phyloP scores from a whole-genome alignment of 2,113 vertebrate species.

The Hepsetus odoe region DNA sequence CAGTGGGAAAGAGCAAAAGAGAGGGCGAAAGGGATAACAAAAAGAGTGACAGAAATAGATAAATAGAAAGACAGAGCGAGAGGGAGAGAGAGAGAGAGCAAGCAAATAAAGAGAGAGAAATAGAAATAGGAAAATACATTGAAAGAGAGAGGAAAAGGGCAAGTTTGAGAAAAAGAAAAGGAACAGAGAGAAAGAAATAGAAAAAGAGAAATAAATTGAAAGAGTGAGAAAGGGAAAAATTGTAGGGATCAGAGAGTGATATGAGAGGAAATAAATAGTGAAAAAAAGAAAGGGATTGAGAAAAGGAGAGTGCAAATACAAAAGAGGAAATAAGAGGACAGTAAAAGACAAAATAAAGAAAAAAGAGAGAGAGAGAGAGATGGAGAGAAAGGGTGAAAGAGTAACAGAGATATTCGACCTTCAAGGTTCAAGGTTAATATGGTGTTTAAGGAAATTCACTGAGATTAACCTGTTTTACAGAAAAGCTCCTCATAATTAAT shows the following conservation, averaged over 20 bases:
- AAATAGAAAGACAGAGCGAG: neutral
- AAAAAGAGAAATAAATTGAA: neutral
- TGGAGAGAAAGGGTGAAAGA: neutral
- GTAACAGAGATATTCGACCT: neutral
- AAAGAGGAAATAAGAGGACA: neutral
- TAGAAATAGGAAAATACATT: neutral
- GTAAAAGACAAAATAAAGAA: neutral
- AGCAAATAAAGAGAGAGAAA: neutral
- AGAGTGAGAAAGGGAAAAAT: neutral
- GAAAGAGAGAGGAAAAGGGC: neutral
- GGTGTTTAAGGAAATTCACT: too few species aligned
- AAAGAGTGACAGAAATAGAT: neutral
- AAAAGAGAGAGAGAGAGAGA: neutral
- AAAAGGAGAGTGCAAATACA: neutral
- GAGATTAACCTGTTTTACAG: too few species aligned
- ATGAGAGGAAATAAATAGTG: neutral
- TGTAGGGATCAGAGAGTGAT: neutral
- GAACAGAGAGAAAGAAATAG: neutral
- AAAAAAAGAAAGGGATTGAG: neutral
- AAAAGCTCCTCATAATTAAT: too few species aligned
- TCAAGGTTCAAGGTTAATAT: too few species aligned
- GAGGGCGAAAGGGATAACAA: neutral
- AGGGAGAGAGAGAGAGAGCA: neutral
- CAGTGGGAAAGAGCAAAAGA: too few species aligned
- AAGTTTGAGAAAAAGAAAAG: neutral